A percentile compares a stretch with the other conserved stretches of the same genome.
Evolutionary conservation across 2,888 invertebrate species (phyloP).

Genomic region (Erannis defoliaria): DNA sequence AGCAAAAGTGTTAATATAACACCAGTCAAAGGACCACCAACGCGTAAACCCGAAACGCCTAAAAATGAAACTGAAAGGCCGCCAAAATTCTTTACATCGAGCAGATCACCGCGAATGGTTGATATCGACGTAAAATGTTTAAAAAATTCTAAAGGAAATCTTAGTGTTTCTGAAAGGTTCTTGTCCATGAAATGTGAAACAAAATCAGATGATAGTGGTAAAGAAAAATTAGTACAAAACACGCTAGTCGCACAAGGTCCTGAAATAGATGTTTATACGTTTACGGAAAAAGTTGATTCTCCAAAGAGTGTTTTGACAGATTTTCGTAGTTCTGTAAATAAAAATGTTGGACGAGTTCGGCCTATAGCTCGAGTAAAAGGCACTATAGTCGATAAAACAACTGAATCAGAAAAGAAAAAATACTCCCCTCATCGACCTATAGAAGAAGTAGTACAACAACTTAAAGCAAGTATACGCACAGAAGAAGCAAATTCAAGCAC

Average conservation of each 20-base stretch:
- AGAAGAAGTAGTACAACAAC: constrained; percentile 81
- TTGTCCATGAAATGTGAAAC: constrained; percentile 75
- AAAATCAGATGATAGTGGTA: constrained; percentile 67
- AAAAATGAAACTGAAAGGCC: constrained; percentile 77
- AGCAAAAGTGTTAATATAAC: constrained; percentile 34
- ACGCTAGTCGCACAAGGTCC: constrained; percentile 75
- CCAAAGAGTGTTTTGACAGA: constrained; percentile 81
- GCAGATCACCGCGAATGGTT: constrained; percentile 74
- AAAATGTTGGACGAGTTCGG: constrained; percentile 78
- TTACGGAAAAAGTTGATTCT: constrained; percentile 82
- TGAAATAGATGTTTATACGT: constrained; percentile 81
- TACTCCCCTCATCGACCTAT: constrained; percentile 81
- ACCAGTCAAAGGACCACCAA: constrained; percentile 44
- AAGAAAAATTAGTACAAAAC: constrained; percentile 69
- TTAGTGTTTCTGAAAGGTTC: constrained; percentile 79
- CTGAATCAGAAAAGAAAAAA: constrained; percentile 78
- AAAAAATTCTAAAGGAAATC: constrained; percentile 80
- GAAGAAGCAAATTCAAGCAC: constrained; percentile 66
- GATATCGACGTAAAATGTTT: constrained; percentile 81
- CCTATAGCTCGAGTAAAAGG: constrained; percentile 84
- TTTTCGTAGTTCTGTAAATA: constrained; percentile 73
- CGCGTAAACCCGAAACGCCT: constrained; percentile 60
- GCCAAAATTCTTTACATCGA: constrained; percentile 81
- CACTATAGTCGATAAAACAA: constrained; percentile 78
- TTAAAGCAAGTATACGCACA: constrained; percentile 76